These are phyloP conservation scores for Columba livia DNA, from an alignment of 2,113 vertebrate genomes.

Conservation along the genomic window DNA sequence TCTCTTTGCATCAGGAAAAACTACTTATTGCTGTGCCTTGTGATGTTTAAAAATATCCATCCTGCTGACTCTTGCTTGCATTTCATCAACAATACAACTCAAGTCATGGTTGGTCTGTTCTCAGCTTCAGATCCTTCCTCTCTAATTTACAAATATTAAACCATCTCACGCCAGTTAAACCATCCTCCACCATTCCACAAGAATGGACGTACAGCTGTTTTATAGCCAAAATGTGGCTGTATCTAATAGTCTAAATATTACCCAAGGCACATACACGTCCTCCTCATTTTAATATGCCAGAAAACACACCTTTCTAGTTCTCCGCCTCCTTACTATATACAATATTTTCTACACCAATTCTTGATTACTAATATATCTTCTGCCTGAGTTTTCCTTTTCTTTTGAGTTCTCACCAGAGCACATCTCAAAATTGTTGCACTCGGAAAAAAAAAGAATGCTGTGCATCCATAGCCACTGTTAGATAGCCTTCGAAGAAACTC, in stretches of 20 bases:
- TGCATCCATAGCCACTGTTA: not conserved
- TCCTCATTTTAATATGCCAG: not conserved
- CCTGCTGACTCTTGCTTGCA: not conserved
- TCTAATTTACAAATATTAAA: not conserved
- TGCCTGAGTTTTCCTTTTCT: not conserved
- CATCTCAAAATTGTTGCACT: not conserved
- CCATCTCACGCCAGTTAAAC: not conserved
- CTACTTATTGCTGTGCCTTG: not conserved
- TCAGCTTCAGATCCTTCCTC: not conserved
- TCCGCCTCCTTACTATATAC: not conserved
- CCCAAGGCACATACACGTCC: not conserved
- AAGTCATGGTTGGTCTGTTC: not conserved
- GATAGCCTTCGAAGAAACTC: not conserved
- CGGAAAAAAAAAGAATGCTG: not conserved
- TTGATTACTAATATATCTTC: not conserved
- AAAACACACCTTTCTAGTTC: not conserved
- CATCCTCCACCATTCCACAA: not conserved
- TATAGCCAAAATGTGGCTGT: not conserved
- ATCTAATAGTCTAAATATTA: not conserved
- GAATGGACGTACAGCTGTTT: not conserved
- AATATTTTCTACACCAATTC: not conserved
- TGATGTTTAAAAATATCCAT: not conserved
- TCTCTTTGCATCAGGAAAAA: not conserved
- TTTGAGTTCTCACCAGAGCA: not conserved
- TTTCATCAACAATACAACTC: not conserved